These are phyloP conservation scores for Drosophila prostipennis DNA, from an alignment of 2,888 invertebrate genomes.

Conservation along the genomic window DNA sequence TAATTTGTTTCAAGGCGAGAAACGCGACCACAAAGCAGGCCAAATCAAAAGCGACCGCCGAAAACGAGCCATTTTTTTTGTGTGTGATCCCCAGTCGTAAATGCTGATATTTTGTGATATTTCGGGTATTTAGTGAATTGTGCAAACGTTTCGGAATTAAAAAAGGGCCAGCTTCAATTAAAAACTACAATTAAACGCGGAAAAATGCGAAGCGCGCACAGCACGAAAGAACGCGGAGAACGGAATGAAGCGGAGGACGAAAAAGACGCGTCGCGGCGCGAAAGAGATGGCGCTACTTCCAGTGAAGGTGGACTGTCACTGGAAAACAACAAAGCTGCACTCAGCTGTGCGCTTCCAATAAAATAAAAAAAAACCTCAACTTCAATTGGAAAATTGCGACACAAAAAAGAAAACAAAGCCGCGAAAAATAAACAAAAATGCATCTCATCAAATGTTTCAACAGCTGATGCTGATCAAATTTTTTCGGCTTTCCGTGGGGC, in stretches of 20 bases:
- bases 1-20: conserved; percentile 68
- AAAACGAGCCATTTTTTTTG: conserved; percentile 28
- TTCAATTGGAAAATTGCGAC: conserved; percentile 71
- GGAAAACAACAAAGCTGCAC: conserved; percentile 24
- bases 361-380: conserved; percentile 48
- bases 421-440: conserved; percentile 32
- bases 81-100: conserved; percentile 38
- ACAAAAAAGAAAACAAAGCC: conserved; percentile 55
- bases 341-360: conserved; percentile 45
- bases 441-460: conserved; percentile 64
- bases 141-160: conserved; percentile 26
- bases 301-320: conserved; percentile 35
- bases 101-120: conserved; percentile 40
- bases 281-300: conserved; percentile 17
- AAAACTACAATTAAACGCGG: conserved; percentile 36
- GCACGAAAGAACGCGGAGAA: conserved; percentile 23
- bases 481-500: too few species aligned
- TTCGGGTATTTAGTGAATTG: conserved; percentile 36
- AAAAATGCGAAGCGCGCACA: conserved; percentile 24
- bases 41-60: conserved; percentile 51
- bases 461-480: conserved; percentile 75
- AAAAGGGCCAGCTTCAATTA: conserved; percentile 32
- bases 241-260: conserved; percentile 1
- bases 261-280: conserved; percentile 4
- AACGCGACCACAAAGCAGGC: conserved; percentile 36